Evolutionary conservation across 2,113 vertebrate species (phyloP).

Genomic region (Ahaetulla prasina): DNA sequence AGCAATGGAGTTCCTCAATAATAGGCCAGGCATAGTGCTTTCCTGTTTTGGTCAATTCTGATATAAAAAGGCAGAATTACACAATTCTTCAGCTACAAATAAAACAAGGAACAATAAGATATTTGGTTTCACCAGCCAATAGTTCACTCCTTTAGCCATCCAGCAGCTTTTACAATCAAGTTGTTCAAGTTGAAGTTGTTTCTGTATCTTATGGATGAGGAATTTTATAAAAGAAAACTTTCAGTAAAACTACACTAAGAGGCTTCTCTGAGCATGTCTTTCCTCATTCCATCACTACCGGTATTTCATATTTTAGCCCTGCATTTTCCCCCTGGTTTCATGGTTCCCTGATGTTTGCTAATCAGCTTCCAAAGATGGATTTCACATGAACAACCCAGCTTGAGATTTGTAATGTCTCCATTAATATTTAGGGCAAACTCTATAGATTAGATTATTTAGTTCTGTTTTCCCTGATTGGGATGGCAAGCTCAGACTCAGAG

Average conservation of each 20-base stretch:
- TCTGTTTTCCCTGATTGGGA: not conserved
- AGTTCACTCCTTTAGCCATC: not conserved
- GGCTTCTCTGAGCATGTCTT: not conserved
- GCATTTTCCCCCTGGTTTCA: not conserved
- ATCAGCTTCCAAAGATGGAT: not conserved
- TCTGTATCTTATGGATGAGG: not conserved
- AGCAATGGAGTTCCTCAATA: not conserved
- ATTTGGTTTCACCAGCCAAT: not conserved
- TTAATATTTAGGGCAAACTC: not conserved
- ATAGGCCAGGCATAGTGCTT: not conserved
- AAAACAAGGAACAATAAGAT: not conserved
- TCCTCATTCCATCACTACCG: not conserved
- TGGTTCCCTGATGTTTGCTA: not conserved
- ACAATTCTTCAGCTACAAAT: not conserved
- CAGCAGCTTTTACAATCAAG: slow-evolving; percentile 16
- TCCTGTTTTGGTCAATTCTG: not conserved
- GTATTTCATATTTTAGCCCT: not conserved
- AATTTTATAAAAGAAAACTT: not conserved
- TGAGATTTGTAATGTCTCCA: not conserved
- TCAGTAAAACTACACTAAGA: not conserved
- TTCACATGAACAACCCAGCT: not conserved
- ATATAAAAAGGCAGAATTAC: not conserved
- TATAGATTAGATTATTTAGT: not conserved
- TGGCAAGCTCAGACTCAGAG: not conserved
- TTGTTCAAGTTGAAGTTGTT: slow-evolving; percentile 36